Evolutionary conservation across 2,113 vertebrate species (phyloP).

Genomic region (Protobothrops mucrosquamatus): DNA sequence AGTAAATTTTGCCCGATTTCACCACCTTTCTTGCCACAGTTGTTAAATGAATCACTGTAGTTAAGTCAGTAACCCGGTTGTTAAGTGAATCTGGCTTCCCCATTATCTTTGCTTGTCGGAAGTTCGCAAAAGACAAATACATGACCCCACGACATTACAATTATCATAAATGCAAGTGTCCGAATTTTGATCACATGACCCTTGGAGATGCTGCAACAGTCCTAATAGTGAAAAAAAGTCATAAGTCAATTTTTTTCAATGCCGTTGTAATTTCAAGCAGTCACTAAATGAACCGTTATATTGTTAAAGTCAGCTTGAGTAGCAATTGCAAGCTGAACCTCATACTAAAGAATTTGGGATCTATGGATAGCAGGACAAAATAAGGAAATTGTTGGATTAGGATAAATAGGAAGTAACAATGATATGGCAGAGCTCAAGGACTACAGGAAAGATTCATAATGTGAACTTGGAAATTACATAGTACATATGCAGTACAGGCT

Average conservation of each 20-base stretch:
- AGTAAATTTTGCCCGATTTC: background rate
- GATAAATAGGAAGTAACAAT: background rate
- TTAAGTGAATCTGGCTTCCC: background rate
- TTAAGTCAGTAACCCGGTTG: background rate
- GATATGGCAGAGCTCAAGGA: background rate
- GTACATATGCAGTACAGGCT: background rate
- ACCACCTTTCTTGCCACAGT: background rate
- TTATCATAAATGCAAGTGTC: background rate
- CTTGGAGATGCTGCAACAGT: background rate
- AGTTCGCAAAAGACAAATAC: background rate
- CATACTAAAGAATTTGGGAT: background rate
- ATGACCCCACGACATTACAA: background rate
- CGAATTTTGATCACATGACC: background rate
- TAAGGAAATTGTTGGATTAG: background rate
- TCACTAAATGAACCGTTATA: background rate
- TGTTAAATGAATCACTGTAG: background rate
- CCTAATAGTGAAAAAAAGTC: background rate
- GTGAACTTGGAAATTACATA: background rate
- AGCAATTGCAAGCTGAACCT: background rate
- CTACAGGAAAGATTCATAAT: background rate
- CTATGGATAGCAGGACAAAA: background rate
- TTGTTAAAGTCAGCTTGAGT: background rate
- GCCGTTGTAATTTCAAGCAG: too few species aligned
- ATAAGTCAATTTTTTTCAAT: background rate
- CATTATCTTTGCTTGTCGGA: background rate